Evolutionary conservation across 2,113 vertebrate genomes (phyloP).

Genomic region (Cyprinodon tularosa): DNA sequence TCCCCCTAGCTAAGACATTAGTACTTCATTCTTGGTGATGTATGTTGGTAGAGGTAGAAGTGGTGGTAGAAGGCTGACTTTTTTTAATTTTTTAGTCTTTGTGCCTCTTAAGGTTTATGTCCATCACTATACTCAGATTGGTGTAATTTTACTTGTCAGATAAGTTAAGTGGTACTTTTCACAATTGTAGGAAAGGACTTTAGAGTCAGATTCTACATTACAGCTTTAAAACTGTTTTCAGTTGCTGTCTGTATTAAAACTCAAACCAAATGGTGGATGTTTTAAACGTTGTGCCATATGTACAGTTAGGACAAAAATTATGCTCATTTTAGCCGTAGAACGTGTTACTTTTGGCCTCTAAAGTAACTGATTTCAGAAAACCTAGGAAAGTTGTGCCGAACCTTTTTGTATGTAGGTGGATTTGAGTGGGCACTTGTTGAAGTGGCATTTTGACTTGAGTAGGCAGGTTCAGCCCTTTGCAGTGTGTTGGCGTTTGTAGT

Average conservation of each 20-base stretch:
- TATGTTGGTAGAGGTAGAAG: no score
- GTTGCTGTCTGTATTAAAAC: neutral
- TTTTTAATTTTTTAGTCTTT: no score
- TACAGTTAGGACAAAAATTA: neutral
- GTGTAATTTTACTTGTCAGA: neutral
- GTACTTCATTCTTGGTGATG: no score
- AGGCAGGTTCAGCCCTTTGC: constrained; percentile 57
- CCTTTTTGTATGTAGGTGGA: constrained; percentile 52
- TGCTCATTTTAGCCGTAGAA: neutral
- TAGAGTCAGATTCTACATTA: constrained; percentile 33
- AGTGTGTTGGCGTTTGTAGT: constrained; percentile 67
- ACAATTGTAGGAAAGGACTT: constrained; percentile 28
- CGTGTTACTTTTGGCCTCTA: neutral
- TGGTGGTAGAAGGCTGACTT: no score
- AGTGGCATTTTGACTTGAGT: constrained; percentile 66
- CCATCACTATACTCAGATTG: no score
- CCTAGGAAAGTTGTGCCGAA: constrained; percentile 30
- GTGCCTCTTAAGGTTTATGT: no score
- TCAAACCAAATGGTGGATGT: neutral
- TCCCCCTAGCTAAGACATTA: no score
- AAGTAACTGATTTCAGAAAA: constrained; percentile 14
- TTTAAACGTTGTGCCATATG: neutral
- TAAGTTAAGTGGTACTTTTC: neutral
- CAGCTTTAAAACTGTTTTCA: constrained; percentile 29
- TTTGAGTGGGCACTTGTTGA: constrained; percentile 67